Conservation (phyloP, 64 coral and sea anemone species). For the Pachyseris speciosa region DNA sequence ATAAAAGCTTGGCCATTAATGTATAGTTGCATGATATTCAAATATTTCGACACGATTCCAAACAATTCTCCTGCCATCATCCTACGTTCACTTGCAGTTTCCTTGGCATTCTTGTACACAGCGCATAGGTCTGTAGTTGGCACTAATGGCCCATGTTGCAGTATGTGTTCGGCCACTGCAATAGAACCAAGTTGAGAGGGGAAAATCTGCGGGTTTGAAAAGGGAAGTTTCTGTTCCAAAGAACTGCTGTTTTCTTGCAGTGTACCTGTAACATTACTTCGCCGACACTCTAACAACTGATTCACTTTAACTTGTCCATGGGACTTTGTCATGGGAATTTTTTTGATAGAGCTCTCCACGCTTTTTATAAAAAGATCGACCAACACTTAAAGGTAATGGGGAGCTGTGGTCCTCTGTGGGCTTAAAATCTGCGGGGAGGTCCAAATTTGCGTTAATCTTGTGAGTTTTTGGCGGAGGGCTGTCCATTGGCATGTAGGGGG, state of each 20-base stretch:
- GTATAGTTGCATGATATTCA: constrained; percentile 56
- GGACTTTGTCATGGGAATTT: neutral
- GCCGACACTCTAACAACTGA: neutral
- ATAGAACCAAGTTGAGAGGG: neutral
- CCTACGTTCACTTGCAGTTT: neutral
- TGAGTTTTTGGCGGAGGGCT: neutral
- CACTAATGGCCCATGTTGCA: constrained; percentile 44
- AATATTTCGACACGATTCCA: constrained; percentile 31
- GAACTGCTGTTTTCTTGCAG: neutral
- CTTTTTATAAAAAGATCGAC: constrained; percentile 12
- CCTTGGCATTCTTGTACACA: constrained; percentile 18
- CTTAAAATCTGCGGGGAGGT: neutral
- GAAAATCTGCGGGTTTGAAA: neutral
- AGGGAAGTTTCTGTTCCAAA: neutral
- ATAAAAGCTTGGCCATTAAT: constrained; percentile 43
- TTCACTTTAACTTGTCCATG: neutral
- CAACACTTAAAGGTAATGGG: neutral
- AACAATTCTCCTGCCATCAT: constrained; percentile 50
- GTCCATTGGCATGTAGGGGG: neutral
- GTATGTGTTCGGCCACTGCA: neutral
- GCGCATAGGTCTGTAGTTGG: constrained; percentile 21
- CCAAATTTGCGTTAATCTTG: neutral
- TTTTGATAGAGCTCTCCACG: constrained; percentile 5
- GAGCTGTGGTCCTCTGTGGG: neutral
- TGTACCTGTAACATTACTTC: neutral